Evolutionary conservation across 1,140 invertebrate species (phyloP), one percentile per base, ranked within the genome.

Genomic region (Drosophila leontia): DNA sequence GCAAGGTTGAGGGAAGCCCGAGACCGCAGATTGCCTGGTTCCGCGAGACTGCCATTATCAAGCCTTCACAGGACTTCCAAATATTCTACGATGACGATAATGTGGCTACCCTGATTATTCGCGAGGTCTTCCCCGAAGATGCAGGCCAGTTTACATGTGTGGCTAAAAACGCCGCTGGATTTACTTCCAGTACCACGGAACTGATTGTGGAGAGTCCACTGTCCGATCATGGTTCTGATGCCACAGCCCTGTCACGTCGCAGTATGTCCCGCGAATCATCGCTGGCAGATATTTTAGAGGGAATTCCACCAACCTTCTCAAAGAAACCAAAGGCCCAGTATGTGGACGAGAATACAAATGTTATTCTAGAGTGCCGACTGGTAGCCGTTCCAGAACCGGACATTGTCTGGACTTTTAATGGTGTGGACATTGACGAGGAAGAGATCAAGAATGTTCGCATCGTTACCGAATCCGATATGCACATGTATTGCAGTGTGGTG

Each of bases 121-220:
- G 96, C 58, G 98, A 99, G 94, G 97, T 99, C 1, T 99, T 98
- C 93, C 97, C 98, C 0, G 98, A 99, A 94, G 99, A 99, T 93
- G 97, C 98, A 3, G 99, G 98, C 3, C 97, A 96, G 48, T 99
- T 99, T 93, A 99, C 98, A 0, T 99, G 98, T 85, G 97, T 99
- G 13, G 97, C 98, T 13, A 99, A 99, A 92, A 99, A 99, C 92
- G 94, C 96, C 5, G 97, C 97, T 44, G 99, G 99, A 32, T 98
- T 97, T 93, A 97, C 98, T 1, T 97, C 97, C 0, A 97, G 96
- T 84, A 97, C 97, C 7, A 98, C 98, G 2, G 97, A 98, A 92
- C 93, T 99, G 13, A 95, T 96, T 29, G 97, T 99, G 0, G 97
- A 98, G 93, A 95, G 96, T 48, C 96, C 97, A 26, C 91, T 97